Conservation (phyloP, 1,140 invertebrate genomes). For the Coptotermes formosanus region DNA sequence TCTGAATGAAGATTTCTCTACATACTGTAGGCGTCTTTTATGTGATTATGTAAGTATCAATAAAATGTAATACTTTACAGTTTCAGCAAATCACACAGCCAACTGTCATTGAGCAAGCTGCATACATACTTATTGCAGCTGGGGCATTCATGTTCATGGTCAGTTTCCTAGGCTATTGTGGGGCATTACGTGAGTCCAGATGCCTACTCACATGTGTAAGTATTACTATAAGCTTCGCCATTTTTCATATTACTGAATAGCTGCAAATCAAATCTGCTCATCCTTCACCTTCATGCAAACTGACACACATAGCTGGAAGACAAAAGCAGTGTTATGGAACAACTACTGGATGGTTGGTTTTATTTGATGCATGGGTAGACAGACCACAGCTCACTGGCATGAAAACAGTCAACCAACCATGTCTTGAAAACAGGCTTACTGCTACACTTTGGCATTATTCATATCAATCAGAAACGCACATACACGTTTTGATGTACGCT, state of each 20-base stretch:
- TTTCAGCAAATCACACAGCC: constrained; percentile 59
- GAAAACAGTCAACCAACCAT: background rate
- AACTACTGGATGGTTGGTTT: background rate
- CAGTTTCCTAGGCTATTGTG: constrained; percentile 84
- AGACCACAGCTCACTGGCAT: background rate
- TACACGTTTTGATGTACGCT: background rate
- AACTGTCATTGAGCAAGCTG: constrained; percentile 61
- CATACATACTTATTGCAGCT: constrained; percentile 73
- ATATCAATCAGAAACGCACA: background rate
- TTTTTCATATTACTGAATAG: background rate
- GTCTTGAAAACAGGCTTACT: background rate
- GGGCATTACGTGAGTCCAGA: constrained; percentile 77
- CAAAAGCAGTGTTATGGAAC: background rate
- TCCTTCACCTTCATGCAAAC: too few species aligned
- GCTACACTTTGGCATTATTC: background rate
- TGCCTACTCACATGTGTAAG: constrained; percentile 75
- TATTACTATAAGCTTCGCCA: constrained; percentile 36
- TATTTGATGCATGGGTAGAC: background rate
- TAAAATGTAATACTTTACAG: constrained; percentile 38
- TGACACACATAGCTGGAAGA: background rate
- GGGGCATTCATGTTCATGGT: constrained; percentile 79
- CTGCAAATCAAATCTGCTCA: too few species aligned
- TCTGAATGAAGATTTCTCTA: too few species aligned
- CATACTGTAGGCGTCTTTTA: too few species aligned
- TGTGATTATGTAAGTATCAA: background rate